Base-by-base conservation (phyloP, 2,113 vertebrate genomes). In the Orcinus orca region DNA sequence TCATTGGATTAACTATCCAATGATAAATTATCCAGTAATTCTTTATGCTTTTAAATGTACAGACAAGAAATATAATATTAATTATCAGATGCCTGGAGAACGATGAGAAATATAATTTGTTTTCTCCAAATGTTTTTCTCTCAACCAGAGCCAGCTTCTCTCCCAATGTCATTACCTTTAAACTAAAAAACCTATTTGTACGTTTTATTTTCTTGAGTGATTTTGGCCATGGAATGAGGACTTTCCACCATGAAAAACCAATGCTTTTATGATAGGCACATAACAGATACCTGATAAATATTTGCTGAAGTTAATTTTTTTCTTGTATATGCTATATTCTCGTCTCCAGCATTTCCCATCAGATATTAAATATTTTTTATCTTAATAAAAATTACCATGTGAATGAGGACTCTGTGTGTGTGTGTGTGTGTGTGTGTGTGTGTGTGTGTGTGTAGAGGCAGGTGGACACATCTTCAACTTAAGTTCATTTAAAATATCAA, bases 121-220 rank as follows among this genome's bases (percentile, higher is more conserved):
- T 96, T 92, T 93, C 74, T 29, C 23, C 68, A 95, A 85, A 63
- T 88, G 90, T 50, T 73, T 93, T 95, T 87, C 80, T 95, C 33
- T 74, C 58, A 84, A 67, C 6, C 25, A 80, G 36, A 89, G 44
- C 41, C 50, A 80, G 90, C 26, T 84, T 97, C 74, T 84, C 26
- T 86, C 67, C 60, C 50, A 94, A 76, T 91, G 14, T 92, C 55
- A 82, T 47, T 90, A 23, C 58, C 62, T 89, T 53, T 60, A 96
- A 86, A 92, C 36, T 53, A 41, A 83, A 95, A 94, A 55, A 88
- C 15, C 33, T 91, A 63, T 5, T 21, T 88, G 3, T 60, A 50
- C 55, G 21, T 41, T 62, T 93, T 63, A 36, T 73, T 96, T 90
- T 97, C 63, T 93, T 74, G 25, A 89, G 4, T 71, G 50, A 92